Evolutionary conservation across 2,888 invertebrate genomes (phyloP).

Genomic region (Tanaodytes sp.): DNA sequence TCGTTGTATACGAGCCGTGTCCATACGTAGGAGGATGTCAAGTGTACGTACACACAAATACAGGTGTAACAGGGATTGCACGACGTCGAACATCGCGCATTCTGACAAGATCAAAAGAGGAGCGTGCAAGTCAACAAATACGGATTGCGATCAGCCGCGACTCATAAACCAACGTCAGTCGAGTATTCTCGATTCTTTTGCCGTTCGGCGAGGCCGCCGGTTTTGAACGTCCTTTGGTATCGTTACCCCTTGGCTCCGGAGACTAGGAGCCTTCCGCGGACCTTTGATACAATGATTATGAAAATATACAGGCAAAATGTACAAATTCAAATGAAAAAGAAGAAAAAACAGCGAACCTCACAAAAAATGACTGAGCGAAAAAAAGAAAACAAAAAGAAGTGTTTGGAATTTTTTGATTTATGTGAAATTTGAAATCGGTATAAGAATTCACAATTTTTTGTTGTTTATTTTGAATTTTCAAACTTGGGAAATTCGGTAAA

Average conservation of each 20-base stretch:
- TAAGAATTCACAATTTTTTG: no score
- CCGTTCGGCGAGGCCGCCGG: constrained; percentile 46
- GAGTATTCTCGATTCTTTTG: constrained; percentile 60
- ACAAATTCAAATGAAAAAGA: constrained; percentile 10
- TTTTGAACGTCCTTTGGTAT: constrained; percentile 42
- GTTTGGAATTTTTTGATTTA: no score
- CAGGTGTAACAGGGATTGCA: constrained; percentile 65
- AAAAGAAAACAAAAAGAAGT: no score
- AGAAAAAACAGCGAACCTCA: constrained; percentile 23
- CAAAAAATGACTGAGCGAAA: constrained; percentile 32
- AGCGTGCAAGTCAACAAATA: constrained; percentile 64
- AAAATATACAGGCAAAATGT: constrained; percentile 51
- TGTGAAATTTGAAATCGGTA: no score
- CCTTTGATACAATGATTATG: constrained; percentile 50
- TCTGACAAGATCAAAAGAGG: constrained; percentile 67
- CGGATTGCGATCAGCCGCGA: constrained; percentile 59
- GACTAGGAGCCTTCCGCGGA: constrained; percentile 25
- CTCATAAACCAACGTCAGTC: constrained; percentile 67
- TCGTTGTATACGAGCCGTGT: no score
- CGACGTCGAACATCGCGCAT: constrained; percentile 61
- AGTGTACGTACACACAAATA: constrained; percentile 62
- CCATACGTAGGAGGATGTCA: constrained; percentile 58
- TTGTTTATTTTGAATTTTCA: no score
- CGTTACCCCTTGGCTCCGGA: constrained; percentile 30
- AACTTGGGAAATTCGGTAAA: no score